Evolutionary conservation across 2,113 vertebrate genomes (phyloP).

Genomic region (Myrmecobius fasciatus): DNA sequence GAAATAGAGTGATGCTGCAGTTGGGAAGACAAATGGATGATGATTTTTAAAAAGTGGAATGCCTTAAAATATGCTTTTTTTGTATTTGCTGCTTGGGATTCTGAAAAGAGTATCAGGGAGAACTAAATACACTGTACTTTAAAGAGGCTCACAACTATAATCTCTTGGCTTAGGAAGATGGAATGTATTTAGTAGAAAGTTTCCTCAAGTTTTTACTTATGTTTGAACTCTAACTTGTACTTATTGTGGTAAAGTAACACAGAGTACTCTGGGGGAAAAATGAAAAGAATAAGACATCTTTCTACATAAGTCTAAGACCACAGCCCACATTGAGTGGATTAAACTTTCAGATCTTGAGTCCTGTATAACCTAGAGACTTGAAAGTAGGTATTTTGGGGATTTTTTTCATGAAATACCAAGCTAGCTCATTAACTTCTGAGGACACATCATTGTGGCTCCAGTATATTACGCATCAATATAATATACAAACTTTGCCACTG

Average conservation of each 20-base stretch:
- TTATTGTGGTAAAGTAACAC: conserved; percentile 40
- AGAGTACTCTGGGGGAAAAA: conserved; percentile 3
- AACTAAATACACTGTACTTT: background rate
- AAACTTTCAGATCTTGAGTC: conserved; percentile 11
- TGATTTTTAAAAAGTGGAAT: conserved; percentile 23
- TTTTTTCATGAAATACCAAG: background rate
- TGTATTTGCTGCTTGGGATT: background rate
- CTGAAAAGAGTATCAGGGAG: conserved; percentile 20
- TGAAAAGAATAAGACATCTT: background rate
- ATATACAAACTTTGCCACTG: background rate
- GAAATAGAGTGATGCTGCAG: conserved; percentile 42
- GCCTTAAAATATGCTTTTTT: conserved; percentile 64
- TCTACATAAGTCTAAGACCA: background rate
- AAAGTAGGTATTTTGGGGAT: background rate
- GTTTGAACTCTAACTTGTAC: background rate
- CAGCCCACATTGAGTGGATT: background rate
- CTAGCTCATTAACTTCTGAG: background rate
- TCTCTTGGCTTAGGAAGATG: conserved; percentile 2
- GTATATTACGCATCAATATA: conserved; percentile 4
- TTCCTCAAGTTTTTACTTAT: conserved; percentile 41
- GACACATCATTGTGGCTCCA: background rate
- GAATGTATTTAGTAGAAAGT: background rate
- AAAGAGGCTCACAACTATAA: background rate
- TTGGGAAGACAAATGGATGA: background rate
- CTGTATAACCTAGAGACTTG: background rate